Evolutionary conservation across 2,797 vertebrate genomes (phyloP), one percentile per base, ranked within the genome.

Genomic region (Cuculus canorus): DNA sequence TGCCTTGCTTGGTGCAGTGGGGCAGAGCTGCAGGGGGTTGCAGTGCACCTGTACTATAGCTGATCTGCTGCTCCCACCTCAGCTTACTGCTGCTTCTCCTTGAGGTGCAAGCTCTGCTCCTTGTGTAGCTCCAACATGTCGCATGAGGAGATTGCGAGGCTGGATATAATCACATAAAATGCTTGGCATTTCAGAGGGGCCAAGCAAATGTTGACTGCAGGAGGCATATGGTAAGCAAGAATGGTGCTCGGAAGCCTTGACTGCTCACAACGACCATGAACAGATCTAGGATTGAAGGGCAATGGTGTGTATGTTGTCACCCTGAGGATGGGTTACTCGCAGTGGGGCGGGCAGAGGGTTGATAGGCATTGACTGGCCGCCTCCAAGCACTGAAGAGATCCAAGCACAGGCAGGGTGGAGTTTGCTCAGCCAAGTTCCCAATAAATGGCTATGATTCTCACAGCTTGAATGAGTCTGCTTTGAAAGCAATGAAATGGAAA

Each of bases 21-120:
- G 37, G 48, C 65, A 78, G 39, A 23, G 43, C 30, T 57, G 5
- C 2, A 28, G 64, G 19, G 52, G 16, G 18, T 9, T 16, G 66
- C 10, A 7, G 1, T 53, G 61, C 57, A 28, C 7, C 0, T 27
- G 18, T 32, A 5, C 64, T 28, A 2, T 4, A 27, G 37, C 71
- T 54, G 54, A 39, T 35, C 53, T 53, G 10, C 24, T 21, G 47
- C 68, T 69, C 39, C 52, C 57, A 52, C 17, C 30, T 27, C 78
- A 48, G 33, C 69, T 65, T 25, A 0, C 77, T 70, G 66, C 43
- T 0, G 0, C 23, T 43, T 39, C 69, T 52, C 28, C 28, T 10
- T 17, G 60, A 43, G 63, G 23, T 23, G 48, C 32, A 39, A 57
- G 45, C 50, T 59, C 0, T 37, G 59, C 48, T 77, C n/a, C 54